Percentiles rank a stretch among this genome's conserved stretches.
Evolutionary conservation across 2,888 invertebrate species (phyloP).

Genomic region (Cerceris ruficornis): DNA sequence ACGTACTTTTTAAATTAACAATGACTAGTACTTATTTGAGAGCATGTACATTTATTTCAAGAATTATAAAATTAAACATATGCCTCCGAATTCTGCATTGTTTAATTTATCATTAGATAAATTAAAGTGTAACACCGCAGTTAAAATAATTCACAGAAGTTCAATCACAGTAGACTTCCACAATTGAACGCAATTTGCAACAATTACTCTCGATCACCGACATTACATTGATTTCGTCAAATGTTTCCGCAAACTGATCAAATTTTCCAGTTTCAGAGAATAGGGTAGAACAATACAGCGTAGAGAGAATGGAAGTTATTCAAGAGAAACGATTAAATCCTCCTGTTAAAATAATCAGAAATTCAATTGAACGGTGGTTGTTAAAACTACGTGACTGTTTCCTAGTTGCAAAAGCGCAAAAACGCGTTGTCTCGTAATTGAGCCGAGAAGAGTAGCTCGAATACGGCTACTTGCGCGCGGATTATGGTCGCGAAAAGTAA

Average conservation of each 20-base stretch:
- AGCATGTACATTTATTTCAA: background rate
- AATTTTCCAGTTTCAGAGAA: background rate
- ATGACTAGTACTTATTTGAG: background rate
- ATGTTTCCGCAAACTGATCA: background rate
- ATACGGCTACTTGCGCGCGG: background rate
- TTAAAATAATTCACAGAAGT: too few relatives aligned
- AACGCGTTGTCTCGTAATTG: background rate
- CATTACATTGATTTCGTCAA: too few relatives aligned
- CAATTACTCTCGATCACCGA: background rate
- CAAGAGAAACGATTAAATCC: slow-evolving; percentile 11
- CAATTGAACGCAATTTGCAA: background rate
- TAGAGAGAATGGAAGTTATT: slow-evolving; percentile 13
- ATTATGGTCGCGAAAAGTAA: background rate
- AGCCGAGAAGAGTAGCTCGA: background rate
- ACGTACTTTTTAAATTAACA: too few relatives aligned
- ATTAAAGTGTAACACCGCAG: too few relatives aligned
- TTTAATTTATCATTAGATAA: too few relatives aligned
- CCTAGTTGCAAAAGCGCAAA: background rate
- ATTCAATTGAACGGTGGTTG: slow-evolving; percentile 24
- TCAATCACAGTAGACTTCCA: background rate
- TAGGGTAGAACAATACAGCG: slow-evolving; percentile 16
- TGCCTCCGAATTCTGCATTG: background rate
- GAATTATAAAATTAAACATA: background rate
- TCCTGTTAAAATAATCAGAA: slow-evolving; percentile 24
- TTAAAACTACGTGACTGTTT: slow-evolving; percentile 14